phyloP scores from a whole-genome alignment of 2,888 invertebrate genomes.

The Brachycybe producta region DNA sequence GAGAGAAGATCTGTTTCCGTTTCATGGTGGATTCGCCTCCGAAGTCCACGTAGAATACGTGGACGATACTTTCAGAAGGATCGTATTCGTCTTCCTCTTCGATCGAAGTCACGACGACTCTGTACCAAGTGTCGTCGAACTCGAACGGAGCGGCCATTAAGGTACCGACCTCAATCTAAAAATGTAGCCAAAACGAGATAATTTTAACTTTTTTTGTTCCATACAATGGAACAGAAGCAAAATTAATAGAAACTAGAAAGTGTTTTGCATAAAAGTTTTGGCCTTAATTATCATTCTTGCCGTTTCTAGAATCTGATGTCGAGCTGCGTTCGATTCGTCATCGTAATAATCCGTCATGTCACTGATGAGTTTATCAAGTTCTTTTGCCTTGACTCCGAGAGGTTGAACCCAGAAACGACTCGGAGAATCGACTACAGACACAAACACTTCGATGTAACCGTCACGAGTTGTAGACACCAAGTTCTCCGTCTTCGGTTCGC shows the following conservation, averaged over 20 bases:
- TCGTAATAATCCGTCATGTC: slow-evolving; percentile 72
- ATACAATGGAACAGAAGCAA: slow-evolving; percentile 42
- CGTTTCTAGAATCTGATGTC: no score
- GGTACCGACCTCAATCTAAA: slow-evolving; percentile 53
- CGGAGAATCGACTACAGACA: slow-evolving; percentile 70
- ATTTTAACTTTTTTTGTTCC: slow-evolving; percentile 23
- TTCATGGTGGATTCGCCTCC: slow-evolving; percentile 63
- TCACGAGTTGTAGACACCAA: slow-evolving; percentile 32
- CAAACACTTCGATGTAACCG: slow-evolving; percentile 65
- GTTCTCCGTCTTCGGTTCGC: slow-evolving; percentile 14
- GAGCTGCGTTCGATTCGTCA: slow-evolving; percentile 34
- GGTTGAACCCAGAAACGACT: slow-evolving; percentile 70
- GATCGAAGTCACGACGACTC: slow-evolving; percentile 54
- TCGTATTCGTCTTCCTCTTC: slow-evolving; percentile 46
- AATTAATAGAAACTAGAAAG: no score
- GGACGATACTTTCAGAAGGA: slow-evolving; percentile 46
- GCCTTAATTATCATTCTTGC: no score
- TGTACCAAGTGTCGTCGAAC: slow-evolving; percentile 65
- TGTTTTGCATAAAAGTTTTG: no score
- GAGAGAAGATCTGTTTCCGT: slow-evolving; percentile 51
- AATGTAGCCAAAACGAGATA: slow-evolving; percentile 25
- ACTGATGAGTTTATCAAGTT: slow-evolving; percentile 62
- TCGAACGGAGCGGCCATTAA: slow-evolving; percentile 71
- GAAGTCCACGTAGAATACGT: slow-evolving; percentile 74
- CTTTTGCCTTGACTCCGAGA: slow-evolving; percentile 52